These are phyloP conservation scores for Eudemis profundana DNA, from an alignment of 2,888 invertebrate genomes.

Conservation along the genomic window DNA sequence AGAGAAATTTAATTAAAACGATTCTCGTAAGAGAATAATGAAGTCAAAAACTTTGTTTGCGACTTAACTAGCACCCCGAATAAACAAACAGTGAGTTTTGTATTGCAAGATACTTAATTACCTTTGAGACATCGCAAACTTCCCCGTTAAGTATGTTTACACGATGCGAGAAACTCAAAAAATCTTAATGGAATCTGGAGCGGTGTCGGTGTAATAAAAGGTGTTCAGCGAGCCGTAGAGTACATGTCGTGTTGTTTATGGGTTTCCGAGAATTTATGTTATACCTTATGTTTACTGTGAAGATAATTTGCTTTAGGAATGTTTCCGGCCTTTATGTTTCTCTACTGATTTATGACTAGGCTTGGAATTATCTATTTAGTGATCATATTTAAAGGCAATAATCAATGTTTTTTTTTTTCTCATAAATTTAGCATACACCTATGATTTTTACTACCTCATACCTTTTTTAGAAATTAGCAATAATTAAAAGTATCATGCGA, in stretches of 20 bases:
- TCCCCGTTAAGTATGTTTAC: constrained; percentile 12
- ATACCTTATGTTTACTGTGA: neutral
- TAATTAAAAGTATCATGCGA: no score
- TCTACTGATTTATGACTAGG: neutral
- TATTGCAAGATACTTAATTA: constrained; percentile 31
- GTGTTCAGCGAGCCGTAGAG: neutral
- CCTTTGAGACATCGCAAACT: constrained; percentile 14
- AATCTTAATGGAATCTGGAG: constrained; percentile 2
- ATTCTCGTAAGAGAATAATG: constrained; percentile 35
- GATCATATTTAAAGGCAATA: no score
- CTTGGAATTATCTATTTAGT: no score
- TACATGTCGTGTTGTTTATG: neutral
- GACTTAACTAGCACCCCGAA: constrained; percentile 27
- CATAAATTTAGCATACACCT: no score
- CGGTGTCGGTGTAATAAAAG: neutral
- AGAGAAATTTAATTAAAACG: constrained; percentile 38
- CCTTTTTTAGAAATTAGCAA: no score
- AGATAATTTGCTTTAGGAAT: neutral
- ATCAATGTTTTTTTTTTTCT: no score
- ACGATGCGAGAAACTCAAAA: neutral
- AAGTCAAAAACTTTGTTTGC: constrained; percentile 34
- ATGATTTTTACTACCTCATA: no score
- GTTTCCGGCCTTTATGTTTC: neutral
- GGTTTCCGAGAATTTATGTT: neutral
- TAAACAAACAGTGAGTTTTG: constrained; percentile 34